A percentile compares a stretch with the other conserved stretches of the same genome.
phyloP scores from a whole-genome alignment of 1,140 invertebrate species.

The Ridgeia piscesae region DNA sequence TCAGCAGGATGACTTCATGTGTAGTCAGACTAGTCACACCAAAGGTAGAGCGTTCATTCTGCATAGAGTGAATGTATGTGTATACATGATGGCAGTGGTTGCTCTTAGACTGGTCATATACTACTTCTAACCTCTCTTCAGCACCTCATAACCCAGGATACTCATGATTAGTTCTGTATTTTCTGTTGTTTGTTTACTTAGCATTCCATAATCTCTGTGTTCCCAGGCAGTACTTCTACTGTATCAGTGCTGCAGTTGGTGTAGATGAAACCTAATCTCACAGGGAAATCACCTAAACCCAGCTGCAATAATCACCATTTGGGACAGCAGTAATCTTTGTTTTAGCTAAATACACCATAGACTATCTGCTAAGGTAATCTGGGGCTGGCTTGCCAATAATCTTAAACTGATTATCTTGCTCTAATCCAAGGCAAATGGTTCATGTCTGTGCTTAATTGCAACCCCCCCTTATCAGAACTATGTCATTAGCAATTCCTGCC shows the following conservation, averaged over 20 bases:
- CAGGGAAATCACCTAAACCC: background rate
- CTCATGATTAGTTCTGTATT: background rate
- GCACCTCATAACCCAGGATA: background rate
- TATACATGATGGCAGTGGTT: too few relatives aligned
- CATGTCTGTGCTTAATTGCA: background rate
- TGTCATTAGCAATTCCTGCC: background rate
- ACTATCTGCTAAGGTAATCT: background rate
- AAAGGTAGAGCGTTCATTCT: background rate
- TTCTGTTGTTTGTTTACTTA: background rate
- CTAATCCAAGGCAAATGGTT: background rate
- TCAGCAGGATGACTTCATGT: background rate
- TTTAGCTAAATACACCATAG: background rate
- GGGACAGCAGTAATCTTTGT: background rate
- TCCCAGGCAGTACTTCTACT: background rate
- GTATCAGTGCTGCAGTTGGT: background rate
- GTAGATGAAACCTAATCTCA: background rate
- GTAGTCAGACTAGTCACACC: too few relatives aligned
- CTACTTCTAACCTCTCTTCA: background rate
- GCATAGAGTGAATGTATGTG: too few relatives aligned
- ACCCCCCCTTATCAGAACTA: background rate
- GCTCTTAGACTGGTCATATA: background rate
- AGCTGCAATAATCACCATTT: background rate
- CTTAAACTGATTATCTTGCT: background rate
- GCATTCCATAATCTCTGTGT: background rate
- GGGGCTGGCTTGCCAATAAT: background rate